Evolutionary conservation across 1,140 invertebrate genomes (phyloP).

Genomic region (Ooceraea biroi): DNA sequence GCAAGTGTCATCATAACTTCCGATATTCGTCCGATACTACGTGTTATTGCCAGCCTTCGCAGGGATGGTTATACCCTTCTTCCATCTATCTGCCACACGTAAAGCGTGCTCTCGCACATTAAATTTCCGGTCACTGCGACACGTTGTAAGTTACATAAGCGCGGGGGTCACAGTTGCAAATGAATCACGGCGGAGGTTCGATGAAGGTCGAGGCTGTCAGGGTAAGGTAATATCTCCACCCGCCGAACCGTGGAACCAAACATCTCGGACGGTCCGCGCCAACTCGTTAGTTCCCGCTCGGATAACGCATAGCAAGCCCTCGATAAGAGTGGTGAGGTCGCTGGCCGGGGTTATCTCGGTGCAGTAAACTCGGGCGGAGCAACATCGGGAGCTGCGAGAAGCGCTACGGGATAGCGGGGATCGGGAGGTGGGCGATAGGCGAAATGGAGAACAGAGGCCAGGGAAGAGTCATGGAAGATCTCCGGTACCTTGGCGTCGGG

Average conservation of each 20-base stretch:
- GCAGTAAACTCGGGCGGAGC: slow-evolving; percentile 82
- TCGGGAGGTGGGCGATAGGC: neutral
- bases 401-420: slow-evolving; percentile 2
- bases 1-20: neutral
- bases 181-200: slow-evolving; percentile 47
- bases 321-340: slow-evolving; percentile 80
- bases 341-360: slow-evolving; percentile 78
- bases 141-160: neutral
- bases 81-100: neutral
- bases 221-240: slow-evolving; percentile 66
- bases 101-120: neutral
- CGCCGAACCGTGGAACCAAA: slow-evolving; percentile 60
- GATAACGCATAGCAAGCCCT: slow-evolving; percentile 76
- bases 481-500: slow-evolving; percentile 47
- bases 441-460: neutral
- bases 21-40: neutral
- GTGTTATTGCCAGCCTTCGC: neutral
- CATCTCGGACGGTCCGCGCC: slow-evolving; percentile 67
- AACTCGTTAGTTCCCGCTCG: slow-evolving; percentile 82
- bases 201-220: slow-evolving; percentile 67
- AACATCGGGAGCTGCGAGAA: slow-evolving; percentile 69
- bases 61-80: neutral
- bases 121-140: slow-evolving; percentile 5
- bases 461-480: slow-evolving; percentile 73
- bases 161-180: slow-evolving; percentile 25